phyloP scores from a whole-genome alignment of 1,140 invertebrate species.

The Leptinotarsa undecemlineata region DNA sequence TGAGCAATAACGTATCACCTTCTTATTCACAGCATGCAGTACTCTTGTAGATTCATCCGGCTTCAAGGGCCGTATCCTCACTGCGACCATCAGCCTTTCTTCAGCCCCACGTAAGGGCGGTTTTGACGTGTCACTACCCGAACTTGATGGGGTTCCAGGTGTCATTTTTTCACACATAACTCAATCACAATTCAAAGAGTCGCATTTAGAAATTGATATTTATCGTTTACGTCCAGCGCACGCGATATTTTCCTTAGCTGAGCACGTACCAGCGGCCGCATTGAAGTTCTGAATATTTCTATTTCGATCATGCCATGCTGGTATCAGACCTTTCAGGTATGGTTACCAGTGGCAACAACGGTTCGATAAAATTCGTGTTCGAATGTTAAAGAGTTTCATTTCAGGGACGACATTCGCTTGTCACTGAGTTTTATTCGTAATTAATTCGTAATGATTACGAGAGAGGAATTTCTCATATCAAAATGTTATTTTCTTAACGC shows the following conservation, averaged over 20 bases:
- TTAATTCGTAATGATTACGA: background rate
- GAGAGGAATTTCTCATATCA: background rate
- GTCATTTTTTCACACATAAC: constrained; percentile 43
- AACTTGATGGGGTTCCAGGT: constrained; percentile 46
- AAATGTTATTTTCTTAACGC: too few species aligned
- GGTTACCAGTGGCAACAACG: constrained; percentile 32
- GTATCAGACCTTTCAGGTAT: background rate
- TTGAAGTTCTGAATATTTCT: background rate
- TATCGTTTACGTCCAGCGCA: background rate
- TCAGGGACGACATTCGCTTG: background rate
- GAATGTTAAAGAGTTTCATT: background rate
- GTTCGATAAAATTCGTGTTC: constrained; percentile 34
- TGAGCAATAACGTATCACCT: constrained; percentile 38
- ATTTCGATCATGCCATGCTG: background rate
- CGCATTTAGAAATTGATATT: background rate
- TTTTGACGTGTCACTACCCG: constrained; percentile 43
- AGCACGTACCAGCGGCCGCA: background rate
- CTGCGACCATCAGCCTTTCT: constrained; percentile 54
- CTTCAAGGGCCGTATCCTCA: constrained; percentile 51
- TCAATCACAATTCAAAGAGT: too few species aligned
- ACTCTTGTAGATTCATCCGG: constrained; percentile 47
- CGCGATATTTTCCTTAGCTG: background rate
- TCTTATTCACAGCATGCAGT: constrained; percentile 47
- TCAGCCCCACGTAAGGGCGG: constrained; percentile 39
- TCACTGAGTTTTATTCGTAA: background rate